These are phyloP conservation scores for Turdus rufiventris DNA, from an alignment of 2,113 vertebrate species.

Conservation along the genomic window DNA sequence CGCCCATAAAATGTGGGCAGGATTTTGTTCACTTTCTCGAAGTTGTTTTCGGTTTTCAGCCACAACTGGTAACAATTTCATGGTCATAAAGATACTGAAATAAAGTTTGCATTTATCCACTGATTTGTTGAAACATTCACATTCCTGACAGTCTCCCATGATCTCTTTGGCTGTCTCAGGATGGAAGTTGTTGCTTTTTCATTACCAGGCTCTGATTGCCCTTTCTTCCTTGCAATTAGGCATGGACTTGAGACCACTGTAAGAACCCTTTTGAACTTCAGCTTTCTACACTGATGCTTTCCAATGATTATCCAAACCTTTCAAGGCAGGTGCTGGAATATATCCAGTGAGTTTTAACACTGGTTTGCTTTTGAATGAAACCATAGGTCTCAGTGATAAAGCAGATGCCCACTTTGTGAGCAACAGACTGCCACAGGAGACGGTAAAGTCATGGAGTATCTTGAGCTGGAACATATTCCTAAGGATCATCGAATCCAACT, in stretches of 20 bases:
- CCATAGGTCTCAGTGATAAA: rapidly evolving
- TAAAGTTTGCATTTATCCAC: not conserved
- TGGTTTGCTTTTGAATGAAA: not conserved
- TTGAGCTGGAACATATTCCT: not conserved
- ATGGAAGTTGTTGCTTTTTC: not conserved
- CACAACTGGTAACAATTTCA: not conserved
- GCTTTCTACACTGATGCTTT: not conserved
- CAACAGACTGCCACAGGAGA: not conserved
- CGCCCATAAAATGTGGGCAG: not conserved
- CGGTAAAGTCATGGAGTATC: not conserved
- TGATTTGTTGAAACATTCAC: not conserved
- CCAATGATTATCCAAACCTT: not conserved
- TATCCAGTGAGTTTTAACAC: not conserved
- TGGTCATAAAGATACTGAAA: not conserved
- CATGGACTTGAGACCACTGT: not conserved
- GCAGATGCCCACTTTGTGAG: not conserved
- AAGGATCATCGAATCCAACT: not conserved
- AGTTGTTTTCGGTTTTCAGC: not conserved
- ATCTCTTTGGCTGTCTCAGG: not conserved
- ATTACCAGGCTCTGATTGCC: not conserved
- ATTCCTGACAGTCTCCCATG: not conserved
- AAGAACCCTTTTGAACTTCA: not conserved
- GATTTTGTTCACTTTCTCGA: not conserved
- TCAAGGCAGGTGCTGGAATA: not conserved
- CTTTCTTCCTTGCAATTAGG: not conserved